Evolutionary conservation across 2,797 vertebrate species (phyloP).

Genomic region (Myoxocephalus aenaeus): DNA sequence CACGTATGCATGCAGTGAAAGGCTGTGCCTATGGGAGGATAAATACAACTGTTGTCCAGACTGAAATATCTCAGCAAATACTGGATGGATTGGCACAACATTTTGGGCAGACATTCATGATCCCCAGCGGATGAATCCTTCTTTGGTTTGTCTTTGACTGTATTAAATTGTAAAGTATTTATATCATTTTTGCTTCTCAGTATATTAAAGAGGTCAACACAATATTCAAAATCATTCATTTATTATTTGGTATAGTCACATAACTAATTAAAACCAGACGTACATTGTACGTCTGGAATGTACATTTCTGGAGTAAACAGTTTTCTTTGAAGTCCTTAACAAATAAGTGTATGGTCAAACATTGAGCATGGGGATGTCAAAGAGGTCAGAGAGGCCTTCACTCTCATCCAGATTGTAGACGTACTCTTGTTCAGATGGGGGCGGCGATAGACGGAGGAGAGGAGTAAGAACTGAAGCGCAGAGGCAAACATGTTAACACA

Average conservation of each 20-base stretch:
- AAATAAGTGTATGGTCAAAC: conserved; percentile 82
- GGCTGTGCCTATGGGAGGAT: not conserved
- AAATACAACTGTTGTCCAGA: conserved; percentile 1
- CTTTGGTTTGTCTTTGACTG: not conserved
- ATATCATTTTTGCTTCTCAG: not conserved
- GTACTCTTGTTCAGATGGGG: conserved; percentile 89
- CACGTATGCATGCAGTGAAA: not conserved
- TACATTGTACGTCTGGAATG: too few species aligned
- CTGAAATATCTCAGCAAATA: not conserved
- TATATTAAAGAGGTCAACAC: conserved; percentile 18
- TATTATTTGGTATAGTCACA: conserved; percentile 43
- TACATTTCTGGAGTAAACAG: conserved; percentile 10
- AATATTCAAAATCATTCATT: conserved; percentile 14
- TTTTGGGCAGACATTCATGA: not conserved
- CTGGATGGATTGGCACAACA: not conserved
- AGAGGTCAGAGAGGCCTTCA: conserved; percentile 91
- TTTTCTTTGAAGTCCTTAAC: not conserved
- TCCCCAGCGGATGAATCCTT: not conserved
- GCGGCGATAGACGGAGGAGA: conserved; percentile 84
- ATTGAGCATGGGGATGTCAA: conserved; percentile 91
- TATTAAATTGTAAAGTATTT: not conserved
- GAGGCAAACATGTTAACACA: conserved; percentile 1
- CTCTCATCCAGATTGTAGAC: conserved; percentile 91
- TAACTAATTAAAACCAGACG: conserved; percentile 34
- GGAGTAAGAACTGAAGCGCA: conserved; percentile 88